Conservation (phyloP, 23 tunicate species). For the Styela clava region DNA sequence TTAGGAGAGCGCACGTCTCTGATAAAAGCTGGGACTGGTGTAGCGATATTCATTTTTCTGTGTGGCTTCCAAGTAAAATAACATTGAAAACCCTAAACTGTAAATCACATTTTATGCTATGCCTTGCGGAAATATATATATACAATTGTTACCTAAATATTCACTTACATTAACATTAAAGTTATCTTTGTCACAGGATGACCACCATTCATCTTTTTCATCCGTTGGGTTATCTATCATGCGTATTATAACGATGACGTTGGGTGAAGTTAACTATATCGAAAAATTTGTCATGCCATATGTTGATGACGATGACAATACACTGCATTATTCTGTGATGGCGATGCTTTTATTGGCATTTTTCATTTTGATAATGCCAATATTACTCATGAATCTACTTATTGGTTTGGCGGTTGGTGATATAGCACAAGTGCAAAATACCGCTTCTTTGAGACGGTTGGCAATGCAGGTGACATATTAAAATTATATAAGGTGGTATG, state of each 20-base stretch:
- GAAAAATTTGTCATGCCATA: conserved; percentile 54
- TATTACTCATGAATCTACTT: conserved; percentile 77
- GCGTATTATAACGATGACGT: conserved; percentile 45
- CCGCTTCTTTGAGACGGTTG: conserved; percentile 56
- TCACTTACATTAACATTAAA: no score
- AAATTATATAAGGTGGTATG: no score
- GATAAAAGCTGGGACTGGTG: no score
- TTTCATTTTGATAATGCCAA: conserved; percentile 73
- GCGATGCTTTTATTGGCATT: conserved; percentile 35
- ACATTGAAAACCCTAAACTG: no score
- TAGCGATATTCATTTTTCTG: no score
- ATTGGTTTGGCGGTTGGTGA: conserved; percentile 93
- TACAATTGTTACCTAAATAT: no score
- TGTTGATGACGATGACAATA: conserved; percentile 48
- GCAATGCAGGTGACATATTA: conserved; percentile 64
- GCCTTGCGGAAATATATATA: no score
- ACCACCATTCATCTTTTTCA: background rate
- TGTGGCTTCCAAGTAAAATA: no score
- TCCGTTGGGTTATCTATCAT: conserved; percentile 24
- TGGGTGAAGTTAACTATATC: conserved; percentile 66
- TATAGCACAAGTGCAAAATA: conserved; percentile 67
- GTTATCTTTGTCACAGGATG: background rate
- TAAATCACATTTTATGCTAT: no score
- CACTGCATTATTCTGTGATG: conserved; percentile 41
- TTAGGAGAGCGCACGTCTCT: no score